A percentile compares a stretch with the other conserved stretches of the same genome.
phyloP scores from a whole-genome alignment of 2,797 vertebrate species.

The Protonibea diacanthus region DNA sequence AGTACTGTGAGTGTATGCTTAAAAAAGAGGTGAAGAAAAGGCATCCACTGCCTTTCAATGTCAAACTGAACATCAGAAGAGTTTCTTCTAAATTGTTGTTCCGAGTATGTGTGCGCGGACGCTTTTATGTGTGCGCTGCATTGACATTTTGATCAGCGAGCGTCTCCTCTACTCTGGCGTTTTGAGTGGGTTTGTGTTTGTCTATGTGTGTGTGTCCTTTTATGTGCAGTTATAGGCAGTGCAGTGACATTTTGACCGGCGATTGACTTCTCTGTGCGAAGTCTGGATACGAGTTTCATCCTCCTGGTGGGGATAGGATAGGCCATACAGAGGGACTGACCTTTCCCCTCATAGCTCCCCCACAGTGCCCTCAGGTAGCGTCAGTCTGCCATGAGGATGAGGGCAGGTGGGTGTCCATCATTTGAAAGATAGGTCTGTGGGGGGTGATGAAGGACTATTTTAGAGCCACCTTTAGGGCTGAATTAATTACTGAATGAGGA shows the following conservation, averaged over 20 bases:
- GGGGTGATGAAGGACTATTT: slow-evolving; percentile 25
- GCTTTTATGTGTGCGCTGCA: slow-evolving; percentile 54
- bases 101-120: slow-evolving; percentile 12
- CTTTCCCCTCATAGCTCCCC: slow-evolving; percentile 71
- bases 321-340: slow-evolving; percentile 68
- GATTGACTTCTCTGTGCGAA: slow-evolving; percentile 40
- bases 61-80: slow-evolving; percentile 41
- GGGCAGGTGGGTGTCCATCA: slow-evolving; percentile 39
- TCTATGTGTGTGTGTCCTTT: too few relatives aligned
- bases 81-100: slow-evolving; percentile 6
- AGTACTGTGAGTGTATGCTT: neutral
- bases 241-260: slow-evolving; percentile 68
- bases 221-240: neutral
- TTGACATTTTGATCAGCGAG: slow-evolving; percentile 67
- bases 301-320: slow-evolving; percentile 63
- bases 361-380: slow-evolving; percentile 50
- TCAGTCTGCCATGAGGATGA: slow-evolving; percentile 35
- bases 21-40: slow-evolving; percentile 14
- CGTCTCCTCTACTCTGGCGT: slow-evolving; percentile 24
- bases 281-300: slow-evolving; percentile 45
- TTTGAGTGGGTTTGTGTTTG: too few relatives aligned
- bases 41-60: slow-evolving; percentile 29
- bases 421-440: slow-evolving; percentile 40
- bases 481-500: slow-evolving; percentile 13
- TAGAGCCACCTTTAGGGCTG: slow-evolving; percentile 28